Conservation (phyloP, 2,888 invertebrate species). For the Seira musarum region DNA sequence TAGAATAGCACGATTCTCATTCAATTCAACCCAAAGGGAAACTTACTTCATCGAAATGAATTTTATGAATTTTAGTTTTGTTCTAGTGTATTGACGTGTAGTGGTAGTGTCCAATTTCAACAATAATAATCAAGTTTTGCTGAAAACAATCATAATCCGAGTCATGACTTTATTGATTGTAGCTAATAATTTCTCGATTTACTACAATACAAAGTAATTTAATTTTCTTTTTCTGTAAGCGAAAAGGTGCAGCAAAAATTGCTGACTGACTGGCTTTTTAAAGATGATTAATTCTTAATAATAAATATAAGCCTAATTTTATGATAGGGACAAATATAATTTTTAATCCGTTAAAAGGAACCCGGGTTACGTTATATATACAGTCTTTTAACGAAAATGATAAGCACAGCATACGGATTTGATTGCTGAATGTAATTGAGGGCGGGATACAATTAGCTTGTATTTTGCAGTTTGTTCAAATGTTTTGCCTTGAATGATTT, state of each 20-base stretch:
- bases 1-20: not conserved
- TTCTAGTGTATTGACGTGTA: slow-evolving; percentile 2
- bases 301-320: no score
- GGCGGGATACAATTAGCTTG: not conserved
- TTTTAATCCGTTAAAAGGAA: no score
- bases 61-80: not conserved
- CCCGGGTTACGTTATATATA: no score
- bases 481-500: not conserved
- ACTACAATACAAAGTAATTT: no score
- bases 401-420: not conserved
- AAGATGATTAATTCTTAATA: no score
- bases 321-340: no score
- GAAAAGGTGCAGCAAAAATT: no score
- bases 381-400: not conserved
- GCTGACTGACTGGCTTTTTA: no score
- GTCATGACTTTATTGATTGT: slow-evolving; percentile 44
- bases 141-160: slow-evolving; percentile 34
- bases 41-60: not conserved
- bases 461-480: not conserved
- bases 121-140: slow-evolving; percentile 28
- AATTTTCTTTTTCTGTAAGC: no score
- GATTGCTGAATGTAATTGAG: not conserved
- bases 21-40: not conserved
- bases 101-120: slow-evolving; percentile 19
- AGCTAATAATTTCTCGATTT: slow-evolving; percentile 1